Evolutionary conservation across 2,113 vertebrate genomes (phyloP).

Genomic region (Polyodon spathula): DNA sequence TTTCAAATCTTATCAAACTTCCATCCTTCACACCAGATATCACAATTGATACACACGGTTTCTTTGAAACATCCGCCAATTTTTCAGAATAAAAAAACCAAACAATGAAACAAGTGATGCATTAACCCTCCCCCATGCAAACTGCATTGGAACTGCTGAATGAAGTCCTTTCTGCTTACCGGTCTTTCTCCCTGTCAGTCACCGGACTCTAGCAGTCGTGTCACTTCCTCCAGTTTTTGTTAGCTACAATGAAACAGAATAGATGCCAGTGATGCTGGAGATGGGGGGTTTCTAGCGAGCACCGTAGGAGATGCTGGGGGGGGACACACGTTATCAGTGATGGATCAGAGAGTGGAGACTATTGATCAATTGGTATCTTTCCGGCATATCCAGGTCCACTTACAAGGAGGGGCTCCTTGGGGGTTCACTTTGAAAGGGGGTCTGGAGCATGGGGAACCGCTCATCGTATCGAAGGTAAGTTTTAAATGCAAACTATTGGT

Average conservation of each 20-base stretch:
- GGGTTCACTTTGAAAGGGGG: conserved; percentile 92
- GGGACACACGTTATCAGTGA: conserved; percentile 9
- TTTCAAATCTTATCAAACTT: too few species aligned
- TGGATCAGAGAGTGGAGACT: conserved; percentile 59
- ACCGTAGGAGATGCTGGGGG: conserved; percentile 19
- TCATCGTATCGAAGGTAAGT: conserved; percentile 88
- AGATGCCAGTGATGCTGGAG: conserved; percentile 35
- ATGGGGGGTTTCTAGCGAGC: conserved; percentile 12
- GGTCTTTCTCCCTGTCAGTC: conserved; percentile 25
- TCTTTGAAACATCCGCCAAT: too few species aligned
- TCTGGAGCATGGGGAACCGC: conserved; percentile 86
- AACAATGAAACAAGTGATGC: conserved; percentile 22
- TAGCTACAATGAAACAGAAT: conserved; percentile 17
- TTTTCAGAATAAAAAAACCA: too few species aligned
- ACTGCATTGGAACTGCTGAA: conserved; percentile 25
- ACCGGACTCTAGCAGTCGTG: conserved; percentile 18
- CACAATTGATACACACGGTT: too few species aligned
- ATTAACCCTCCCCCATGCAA: conserved; percentile 13
- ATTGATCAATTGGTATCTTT: conserved; percentile 68
- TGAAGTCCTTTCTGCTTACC: conserved; percentile 4
- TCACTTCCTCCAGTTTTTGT: conserved; percentile 16
- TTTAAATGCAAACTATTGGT: too few species aligned
- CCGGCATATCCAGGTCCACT: conserved; percentile 81
- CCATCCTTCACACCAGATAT: too few species aligned
- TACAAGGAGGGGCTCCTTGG: conserved; percentile 90